Conservation (phyloP, 2,113 vertebrate species). For the Diglossa brunneiventris region DNA sequence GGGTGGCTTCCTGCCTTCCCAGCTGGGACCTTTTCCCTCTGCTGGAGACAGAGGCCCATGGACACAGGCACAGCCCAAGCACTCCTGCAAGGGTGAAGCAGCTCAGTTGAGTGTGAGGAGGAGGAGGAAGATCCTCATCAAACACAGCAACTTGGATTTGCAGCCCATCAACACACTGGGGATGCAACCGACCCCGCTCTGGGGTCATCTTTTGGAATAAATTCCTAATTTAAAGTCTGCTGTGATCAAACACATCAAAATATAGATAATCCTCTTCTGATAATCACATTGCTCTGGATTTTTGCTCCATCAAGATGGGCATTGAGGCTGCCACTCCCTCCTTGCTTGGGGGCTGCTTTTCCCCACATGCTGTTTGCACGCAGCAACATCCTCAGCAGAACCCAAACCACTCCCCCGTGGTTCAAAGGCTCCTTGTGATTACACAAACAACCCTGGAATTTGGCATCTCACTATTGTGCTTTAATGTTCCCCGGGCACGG, state of each 20-base stretch:
- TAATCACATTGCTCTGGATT: neutral
- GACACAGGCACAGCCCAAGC: neutral
- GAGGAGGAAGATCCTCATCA: neutral
- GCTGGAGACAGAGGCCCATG: neutral
- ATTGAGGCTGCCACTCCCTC: neutral
- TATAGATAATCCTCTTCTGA: neutral
- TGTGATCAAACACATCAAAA: neutral
- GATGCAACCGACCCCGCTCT: rapidly evolving
- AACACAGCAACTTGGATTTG: neutral
- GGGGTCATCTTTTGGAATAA: neutral
- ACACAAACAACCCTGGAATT: conserved; percentile 40
- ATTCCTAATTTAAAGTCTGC: neutral
- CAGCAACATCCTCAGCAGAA: neutral
- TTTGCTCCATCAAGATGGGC: neutral
- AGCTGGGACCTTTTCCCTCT: conserved; percentile 7
- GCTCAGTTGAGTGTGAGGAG: neutral
- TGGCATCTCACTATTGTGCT: neutral
- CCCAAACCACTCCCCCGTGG: neutral
- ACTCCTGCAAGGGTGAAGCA: rapidly evolving
- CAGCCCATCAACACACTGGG: rapidly evolving
- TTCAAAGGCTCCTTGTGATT: conserved; percentile 51
- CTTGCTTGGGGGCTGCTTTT: neutral
- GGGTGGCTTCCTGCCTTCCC: neutral
- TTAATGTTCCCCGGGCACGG: neutral
- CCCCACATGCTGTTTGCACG: rapidly evolving